Evolutionary conservation across 2,113 vertebrate species (phyloP).

Genomic region (Megaceryle maxima): DNA sequence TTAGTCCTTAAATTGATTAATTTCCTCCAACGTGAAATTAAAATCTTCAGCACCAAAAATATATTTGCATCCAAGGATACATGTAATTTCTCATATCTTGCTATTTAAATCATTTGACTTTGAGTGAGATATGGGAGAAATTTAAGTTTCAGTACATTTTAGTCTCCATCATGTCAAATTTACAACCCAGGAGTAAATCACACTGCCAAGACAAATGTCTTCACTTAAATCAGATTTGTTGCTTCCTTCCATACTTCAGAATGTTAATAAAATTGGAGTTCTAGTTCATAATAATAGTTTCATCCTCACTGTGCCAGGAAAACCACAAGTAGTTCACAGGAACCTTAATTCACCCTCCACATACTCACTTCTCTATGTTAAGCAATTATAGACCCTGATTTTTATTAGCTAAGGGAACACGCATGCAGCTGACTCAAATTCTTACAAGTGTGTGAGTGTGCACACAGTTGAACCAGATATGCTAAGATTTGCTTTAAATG

Average conservation of each 20-base stretch:
- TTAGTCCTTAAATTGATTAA: slow-evolving; percentile 51
- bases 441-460: neutral
- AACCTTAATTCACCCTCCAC: slow-evolving; percentile 33
- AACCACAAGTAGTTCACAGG: slow-evolving; percentile 5
- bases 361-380: neutral
- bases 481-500: neutral
- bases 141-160: slow-evolving; percentile 77
- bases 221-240: slow-evolving; percentile 81
- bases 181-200: slow-evolving; percentile 79
- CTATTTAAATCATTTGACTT: slow-evolving; percentile 78
- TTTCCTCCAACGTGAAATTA: slow-evolving; percentile 70
- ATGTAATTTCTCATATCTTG: slow-evolving; percentile 73
- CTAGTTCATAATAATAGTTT: slow-evolving; percentile 62
- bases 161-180: slow-evolving; percentile 76
- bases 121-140: slow-evolving; percentile 79
- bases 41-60: slow-evolving; percentile 72
- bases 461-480: neutral
- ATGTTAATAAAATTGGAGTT: slow-evolving; percentile 71
- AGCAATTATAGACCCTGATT: neutral
- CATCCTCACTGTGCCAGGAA: slow-evolving; percentile 20
- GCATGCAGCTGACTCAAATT: neutral
- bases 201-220: slow-evolving; percentile 75
- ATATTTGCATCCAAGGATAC: slow-evolving; percentile 76
- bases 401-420: neutral
- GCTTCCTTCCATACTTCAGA: slow-evolving; percentile 72